Conservation (phyloP, 2,888 invertebrate species). For the Coleophora flavipennella region DNA sequence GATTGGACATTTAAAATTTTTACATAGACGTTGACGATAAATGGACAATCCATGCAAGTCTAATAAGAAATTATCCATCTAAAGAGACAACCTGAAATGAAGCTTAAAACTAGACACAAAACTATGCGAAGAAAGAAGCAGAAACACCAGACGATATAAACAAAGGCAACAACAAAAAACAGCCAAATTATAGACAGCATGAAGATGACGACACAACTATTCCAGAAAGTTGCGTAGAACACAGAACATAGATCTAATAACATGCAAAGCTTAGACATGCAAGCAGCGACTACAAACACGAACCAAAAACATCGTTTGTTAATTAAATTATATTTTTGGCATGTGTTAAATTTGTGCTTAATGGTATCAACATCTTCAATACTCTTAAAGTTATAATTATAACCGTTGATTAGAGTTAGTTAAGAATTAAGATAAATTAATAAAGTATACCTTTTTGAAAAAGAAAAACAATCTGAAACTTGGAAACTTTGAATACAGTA, state of each 20-base stretch:
- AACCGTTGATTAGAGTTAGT: conserved; percentile 59
- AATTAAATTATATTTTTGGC: conserved; percentile 13
- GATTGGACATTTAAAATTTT: conserved; percentile 12
- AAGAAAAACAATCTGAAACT: conserved; percentile 46
- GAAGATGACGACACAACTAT: conserved; percentile 61
- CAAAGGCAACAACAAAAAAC: conserved; percentile 39
- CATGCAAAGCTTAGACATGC: conserved; percentile 56
- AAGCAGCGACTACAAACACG: conserved; percentile 28
- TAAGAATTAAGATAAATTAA: conserved; percentile 47
- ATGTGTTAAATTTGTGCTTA: conserved; percentile 7
- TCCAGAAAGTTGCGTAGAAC: conserved; percentile 40
- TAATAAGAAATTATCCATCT: too few species aligned
- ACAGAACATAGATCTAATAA: conserved; percentile 26
- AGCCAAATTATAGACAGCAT: conserved; percentile 47
- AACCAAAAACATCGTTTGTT: conserved; percentile 28
- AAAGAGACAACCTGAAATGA: conserved; percentile 16
- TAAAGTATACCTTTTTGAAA: conserved; percentile 47
- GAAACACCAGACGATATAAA: conserved; percentile 23
- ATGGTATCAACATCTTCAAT: conserved; percentile 50
- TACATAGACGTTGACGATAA: conserved; percentile 13
- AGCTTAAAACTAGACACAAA: conserved; percentile 11
- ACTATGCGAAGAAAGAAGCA: conserved; percentile 15
- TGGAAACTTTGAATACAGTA: conserved; percentile 47
- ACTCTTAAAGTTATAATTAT: conserved; percentile 33
- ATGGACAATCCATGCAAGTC: too few species aligned